A percentile compares a stretch with the other conserved stretches of the same genome.
Evolutionary conservation across 1,140 invertebrate genomes (phyloP).

Genomic region (Caenorhabditis latens): DNA sequence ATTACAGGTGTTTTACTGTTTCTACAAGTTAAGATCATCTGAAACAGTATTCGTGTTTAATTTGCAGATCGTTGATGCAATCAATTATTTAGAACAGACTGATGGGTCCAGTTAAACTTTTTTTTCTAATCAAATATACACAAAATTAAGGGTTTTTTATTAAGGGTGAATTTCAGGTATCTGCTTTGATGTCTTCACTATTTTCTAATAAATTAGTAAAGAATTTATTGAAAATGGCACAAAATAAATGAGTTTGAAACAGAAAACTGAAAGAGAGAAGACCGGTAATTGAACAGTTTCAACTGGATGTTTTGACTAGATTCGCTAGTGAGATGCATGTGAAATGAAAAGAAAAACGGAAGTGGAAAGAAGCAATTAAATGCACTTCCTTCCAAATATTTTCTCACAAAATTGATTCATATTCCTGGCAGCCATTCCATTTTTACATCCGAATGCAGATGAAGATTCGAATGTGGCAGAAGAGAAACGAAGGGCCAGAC

Average conservation of each 20-base stretch:
- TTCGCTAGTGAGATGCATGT: conserved; percentile 45
- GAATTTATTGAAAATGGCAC: background rate
- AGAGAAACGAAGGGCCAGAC: conserved; percentile 43
- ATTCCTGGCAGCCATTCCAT: conserved; percentile 38
- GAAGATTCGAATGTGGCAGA: conserved; percentile 46
- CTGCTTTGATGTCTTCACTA: too few species aligned
- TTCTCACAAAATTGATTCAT: conserved; percentile 45
- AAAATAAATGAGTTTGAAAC: background rate
- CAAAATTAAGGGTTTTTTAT: too few species aligned
- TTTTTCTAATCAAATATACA: too few species aligned
- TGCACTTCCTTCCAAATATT: conserved; percentile 50
- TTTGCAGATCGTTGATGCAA: too few species aligned
- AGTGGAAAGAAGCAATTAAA: conserved; percentile 6
- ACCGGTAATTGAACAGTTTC: conserved; percentile 49
- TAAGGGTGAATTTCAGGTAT: too few species aligned
- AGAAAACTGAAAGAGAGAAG: background rate
- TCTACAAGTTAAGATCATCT: too few species aligned
- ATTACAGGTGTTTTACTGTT: too few species aligned
- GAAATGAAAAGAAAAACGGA: background rate
- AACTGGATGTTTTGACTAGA: conserved; percentile 51
- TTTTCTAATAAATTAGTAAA: background rate
- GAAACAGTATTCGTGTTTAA: too few species aligned
- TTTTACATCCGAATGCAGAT: conserved; percentile 40
- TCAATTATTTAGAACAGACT: too few species aligned
- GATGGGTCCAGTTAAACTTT: too few species aligned